Base-by-base conservation (phyloP, 2,797 vertebrate genomes). In the Harpagifer antarcticus region DNA sequence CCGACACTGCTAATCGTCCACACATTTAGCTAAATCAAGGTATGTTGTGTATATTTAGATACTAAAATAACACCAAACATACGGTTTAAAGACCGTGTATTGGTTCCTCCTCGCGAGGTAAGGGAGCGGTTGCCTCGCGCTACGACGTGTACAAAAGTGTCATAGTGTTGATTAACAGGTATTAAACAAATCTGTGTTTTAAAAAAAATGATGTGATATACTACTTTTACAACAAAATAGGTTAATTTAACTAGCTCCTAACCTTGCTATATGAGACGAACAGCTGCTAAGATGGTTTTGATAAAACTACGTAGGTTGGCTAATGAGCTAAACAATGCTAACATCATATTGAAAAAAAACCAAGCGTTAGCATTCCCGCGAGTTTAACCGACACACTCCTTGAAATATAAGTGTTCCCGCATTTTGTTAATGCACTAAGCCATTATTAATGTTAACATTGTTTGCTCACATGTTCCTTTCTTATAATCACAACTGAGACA, bases 301-400 rank as follows among this genome's bases (percentile, higher is more conserved):
- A 9, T 2, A 1, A 8, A 12, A 12, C 23, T 62, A 42, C 66
- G 78, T 44, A 72, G 15, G 40, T 67, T 72, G 50, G 79, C 82
- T 27, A 6, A 8, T 3, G 17, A 2, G 78, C 86, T 81, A 76
- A 37, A 27, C 20, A 2, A 50, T 79, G 86, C 79, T 86, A 84
- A 55, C 65, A 5, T 3, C 9, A 11, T 1, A 19, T 13, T 5
- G 10, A 19, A 7, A 5, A 13, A 16, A 4, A 62, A 23, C 1
- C 33, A 33, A 23, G 48, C 57, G 57, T 48, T 20, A 33, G 2
- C 9, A 60, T 17, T 33, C 17, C 27, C 1, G 3, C 11, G 2
- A 7, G 9, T 3, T 15, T n/a, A 47, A 37, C 20, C 4, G 1
- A 23, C 9, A 37, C 9, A 37, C 31, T 16, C 0, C 13, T 37